Evolutionary conservation across 1,140 invertebrate species (phyloP), one percentile per base, ranked within the genome.

Genomic region (Lordiphosa mommai): DNA sequence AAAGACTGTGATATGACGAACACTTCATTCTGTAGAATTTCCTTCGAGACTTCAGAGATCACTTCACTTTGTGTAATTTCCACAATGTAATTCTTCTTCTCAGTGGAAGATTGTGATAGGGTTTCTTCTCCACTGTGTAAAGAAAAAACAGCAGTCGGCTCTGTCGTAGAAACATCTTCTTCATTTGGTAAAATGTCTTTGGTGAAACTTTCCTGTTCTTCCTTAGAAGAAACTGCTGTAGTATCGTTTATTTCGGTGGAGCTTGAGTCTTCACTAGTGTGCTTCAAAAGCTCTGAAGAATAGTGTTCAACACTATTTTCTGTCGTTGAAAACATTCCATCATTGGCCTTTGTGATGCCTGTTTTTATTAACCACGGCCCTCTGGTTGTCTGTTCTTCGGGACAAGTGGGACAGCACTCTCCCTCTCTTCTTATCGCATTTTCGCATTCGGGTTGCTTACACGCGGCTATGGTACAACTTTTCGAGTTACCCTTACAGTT

Each of bases 371-470:
- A 6, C 48, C 4, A 27, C 0, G 4, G 23, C 30, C 20, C 8
- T 27, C 27, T 67, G 58, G 20, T 34, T 37, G 4, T 6, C 33
- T 13, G 17, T 30, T 37, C 16, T 6, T 32, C 14, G 1, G 20
- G 56, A 23, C 84, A 87, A 10, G 48, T 12, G 2, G 61, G 64
- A 52, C 84, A 87, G 36, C 85, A 87, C 4, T 47, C 29, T 1
- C 67, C 69, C 0, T 40, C 23, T n/a, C 32, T 7, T 9, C 38
- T 38, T 20, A 71, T n/a, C 9, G 69, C 69, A 29, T 58, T 56
- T 7, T 44, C 41, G 30, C 79, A 85, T 0, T 48, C 38, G 8
- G 6, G 12, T n/a, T 17, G 17, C 16, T 36, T 33, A 50, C 84
- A 87, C 3, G 16, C 0, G 0, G 14, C 4, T 0, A 2, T 1